These are phyloP conservation scores for Dysdera silvatica DNA, from an alignment of 1,140 invertebrate genomes.

Conservation along the genomic window DNA sequence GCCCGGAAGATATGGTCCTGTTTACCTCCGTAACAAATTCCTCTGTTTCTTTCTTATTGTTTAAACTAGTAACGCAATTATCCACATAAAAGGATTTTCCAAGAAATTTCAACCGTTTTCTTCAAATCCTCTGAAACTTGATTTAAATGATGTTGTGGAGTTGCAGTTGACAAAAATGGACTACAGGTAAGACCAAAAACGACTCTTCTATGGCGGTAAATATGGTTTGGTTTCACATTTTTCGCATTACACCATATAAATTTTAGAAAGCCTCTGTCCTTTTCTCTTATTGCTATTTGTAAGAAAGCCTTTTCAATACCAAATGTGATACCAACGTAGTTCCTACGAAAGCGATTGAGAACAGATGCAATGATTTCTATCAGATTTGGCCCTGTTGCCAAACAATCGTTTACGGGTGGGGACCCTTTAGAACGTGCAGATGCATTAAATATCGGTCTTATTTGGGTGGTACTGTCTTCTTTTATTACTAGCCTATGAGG, in stretches of 20 bases:
- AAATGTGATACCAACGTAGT: neutral
- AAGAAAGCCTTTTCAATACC: constrained; percentile 14
- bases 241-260: constrained; percentile 1
- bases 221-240: neutral
- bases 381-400: constrained; percentile 14
- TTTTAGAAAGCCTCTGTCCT: constrained; percentile 6
- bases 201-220: constrained; percentile 3
- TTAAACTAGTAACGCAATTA: constrained; percentile 9
- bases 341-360: constrained; percentile 2
- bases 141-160: constrained; percentile 1
- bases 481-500: constrained; percentile 8
- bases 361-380: constrained; percentile 6
- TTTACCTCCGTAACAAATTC: neutral
- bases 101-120: neutral
- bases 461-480: constrained; percentile 1
- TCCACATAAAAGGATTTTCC: constrained; percentile 7
- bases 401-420: constrained; percentile 4
- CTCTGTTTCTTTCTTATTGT: neutral
- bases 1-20: neutral
- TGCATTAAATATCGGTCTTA: constrained; percentile 10
- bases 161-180: constrained; percentile 7
- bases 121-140: constrained; percentile 2
- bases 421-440: neutral
- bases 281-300: neutral
- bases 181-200: constrained; percentile 9